phyloP scores from a whole-genome alignment of 2,888 invertebrate genomes.

The Eugnorisma glareosa region DNA sequence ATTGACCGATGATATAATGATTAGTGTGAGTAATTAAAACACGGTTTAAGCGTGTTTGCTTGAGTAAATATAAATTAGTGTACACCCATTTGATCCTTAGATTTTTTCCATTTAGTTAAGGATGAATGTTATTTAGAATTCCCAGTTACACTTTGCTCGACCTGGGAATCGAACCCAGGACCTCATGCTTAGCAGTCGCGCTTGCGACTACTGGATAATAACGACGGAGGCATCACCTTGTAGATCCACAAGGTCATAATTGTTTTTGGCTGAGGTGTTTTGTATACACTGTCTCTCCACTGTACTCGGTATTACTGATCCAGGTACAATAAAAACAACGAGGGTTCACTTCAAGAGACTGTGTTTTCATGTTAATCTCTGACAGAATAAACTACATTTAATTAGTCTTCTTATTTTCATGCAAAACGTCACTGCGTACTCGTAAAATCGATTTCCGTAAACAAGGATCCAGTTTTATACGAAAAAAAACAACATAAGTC shows the following conservation, averaged over 20 bases:
- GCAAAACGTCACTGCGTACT: constrained; percentile 38
- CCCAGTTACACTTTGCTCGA: no score
- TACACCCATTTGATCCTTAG: background rate
- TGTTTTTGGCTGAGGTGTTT: background rate
- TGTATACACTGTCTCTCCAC: background rate
- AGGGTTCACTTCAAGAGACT: background rate
- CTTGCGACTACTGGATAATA: background rate
- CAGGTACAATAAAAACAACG: background rate
- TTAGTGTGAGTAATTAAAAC: constrained; percentile 20
- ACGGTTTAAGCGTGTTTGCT: no score
- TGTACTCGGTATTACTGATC: background rate
- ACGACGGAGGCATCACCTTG: background rate
- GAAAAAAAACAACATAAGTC: constrained; percentile 18
- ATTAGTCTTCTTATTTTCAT: constrained; percentile 38
- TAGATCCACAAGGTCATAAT: background rate
- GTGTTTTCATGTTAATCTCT: background rate
- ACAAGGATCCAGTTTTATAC: constrained; percentile 54
- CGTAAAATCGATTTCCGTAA: constrained; percentile 55
- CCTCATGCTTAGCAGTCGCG: no score
- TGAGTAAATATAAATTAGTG: background rate
- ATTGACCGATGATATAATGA: constrained; percentile 41
- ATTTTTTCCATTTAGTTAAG: background rate
- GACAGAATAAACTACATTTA: constrained; percentile 11
- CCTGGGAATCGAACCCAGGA: no score
- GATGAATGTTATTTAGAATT: background rate